Evolutionary conservation across 2,797 vertebrate genomes (phyloP), one percentile per base, ranked within the genome.

Genomic region (Centroberyx gerrardi): DNA sequence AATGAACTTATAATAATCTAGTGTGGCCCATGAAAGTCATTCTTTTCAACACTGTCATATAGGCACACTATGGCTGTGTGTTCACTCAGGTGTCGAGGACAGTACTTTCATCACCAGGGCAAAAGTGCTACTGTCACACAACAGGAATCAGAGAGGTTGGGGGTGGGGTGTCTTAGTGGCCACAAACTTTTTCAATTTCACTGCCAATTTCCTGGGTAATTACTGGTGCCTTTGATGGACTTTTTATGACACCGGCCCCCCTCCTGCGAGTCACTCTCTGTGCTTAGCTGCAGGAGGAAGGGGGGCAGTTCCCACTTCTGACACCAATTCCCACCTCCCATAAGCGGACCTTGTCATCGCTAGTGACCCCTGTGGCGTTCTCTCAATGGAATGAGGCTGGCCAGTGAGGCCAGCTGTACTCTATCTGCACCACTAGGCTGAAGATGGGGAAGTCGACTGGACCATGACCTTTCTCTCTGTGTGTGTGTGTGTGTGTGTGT

Each of bases 161-260:
- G 74, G 78, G 90, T 90, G 93, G 91, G 92, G 86, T 73, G 77
- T 76, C 80, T 85, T 87, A 55, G 79, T 82, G 86, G 90, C 87
- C 89, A 88, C 94, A 95, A 96, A 96, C 93, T 96, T 97, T 97
- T 97, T 94, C 93, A 96, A 96, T 95, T 95, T 95, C 96, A 95
- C 84, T 95, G 93, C 93, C 94, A 96, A 96, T 95, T 95, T 96
- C 94, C 95, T 95, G 94, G 80, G 93, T 92, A 96, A 96, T 97
- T 96, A 96, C 94, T 84, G 92, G 86, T 88, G 92, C 91, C 90
- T 94, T 92, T 95, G 93, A 95, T 95, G 93, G 94, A 92, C 93
- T 94, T 95, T 96, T 95, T 95, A 95, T 91, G 94, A 94, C 92
- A 86, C 86, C 60, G 80, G 85, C 92, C 90, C 83, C 80, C 84